Base-by-base conservation (phyloP, 2,797 vertebrate species). In the Enteromius trimaculatus region DNA sequence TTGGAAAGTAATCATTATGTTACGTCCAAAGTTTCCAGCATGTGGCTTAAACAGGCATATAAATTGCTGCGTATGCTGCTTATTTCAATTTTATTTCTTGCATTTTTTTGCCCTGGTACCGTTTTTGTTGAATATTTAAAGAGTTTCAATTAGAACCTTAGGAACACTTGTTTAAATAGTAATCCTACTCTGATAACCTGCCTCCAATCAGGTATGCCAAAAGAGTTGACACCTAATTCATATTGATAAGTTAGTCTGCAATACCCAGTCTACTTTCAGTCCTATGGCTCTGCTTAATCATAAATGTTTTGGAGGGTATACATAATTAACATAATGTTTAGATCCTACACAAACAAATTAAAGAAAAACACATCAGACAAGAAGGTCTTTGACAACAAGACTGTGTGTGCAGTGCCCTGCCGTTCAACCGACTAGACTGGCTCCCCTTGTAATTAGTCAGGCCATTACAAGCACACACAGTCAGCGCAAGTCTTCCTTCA, bases 381-480 rank as follows among this genome's bases (percentile, higher is more conserved):
- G 19, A 65, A 49, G 37, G 26, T 47, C 10, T 75, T 83, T 70
- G 37, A 77, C 19, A 47, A 37, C 19, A 65, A 37, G 21, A 70
- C n/a, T 31, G 60, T 31, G 60, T 62, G 26, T 55, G 49, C 64
- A 13, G 16, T n/a, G 26, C 29, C 42, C 53, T 68, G 49, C 70
- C 19, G n/a, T 76, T 60, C 39, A 60, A 51, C 75, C 21, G 8
- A 26, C 39, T 29, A 49, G 37, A 39, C 23, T 34, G 58, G 62
- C 66, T 64, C 60, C 14, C 14, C 60, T 76, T 71, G 66, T 85
- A 86, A 89, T 89, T 76, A 86, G 23, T 83, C 37, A 4, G 60
- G 42, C 77, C 62, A 81, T 84, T 82, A 81, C 62, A 44, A 47
- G 42, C 60, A 58, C 17, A 26, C 5, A 51, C 37, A 55, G 26